phyloP scores from a whole-genome alignment of 2,113 vertebrate genomes.

The Aptenodytes forsteri region DNA sequence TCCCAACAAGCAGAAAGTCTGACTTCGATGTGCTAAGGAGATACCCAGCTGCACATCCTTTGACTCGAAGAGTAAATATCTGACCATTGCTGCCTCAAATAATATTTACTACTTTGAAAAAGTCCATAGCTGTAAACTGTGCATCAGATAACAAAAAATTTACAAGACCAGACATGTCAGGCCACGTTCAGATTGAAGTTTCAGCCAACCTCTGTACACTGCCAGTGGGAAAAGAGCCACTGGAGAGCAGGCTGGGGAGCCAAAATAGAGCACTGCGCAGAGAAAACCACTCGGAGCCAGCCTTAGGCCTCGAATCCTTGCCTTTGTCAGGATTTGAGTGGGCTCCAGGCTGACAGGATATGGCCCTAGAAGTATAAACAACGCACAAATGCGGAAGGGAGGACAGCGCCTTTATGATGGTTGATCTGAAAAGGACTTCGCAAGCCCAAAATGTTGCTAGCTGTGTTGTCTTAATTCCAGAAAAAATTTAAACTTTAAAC shows the following conservation, averaged over 20 bases:
- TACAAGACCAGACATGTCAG: not conserved
- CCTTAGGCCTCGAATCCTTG: not conserved
- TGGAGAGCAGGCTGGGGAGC: not conserved
- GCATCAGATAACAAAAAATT: conserved; percentile 11
- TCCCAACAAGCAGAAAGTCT: not conserved
- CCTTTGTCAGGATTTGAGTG: not conserved
- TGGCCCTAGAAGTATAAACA: not conserved
- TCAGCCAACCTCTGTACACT: not conserved
- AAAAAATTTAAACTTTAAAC: not conserved
- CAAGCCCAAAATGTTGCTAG: not conserved
- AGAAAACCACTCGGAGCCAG: not conserved
- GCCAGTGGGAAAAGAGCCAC: not conserved
- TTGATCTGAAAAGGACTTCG: conserved; percentile 9
- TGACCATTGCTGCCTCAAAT: not conserved
- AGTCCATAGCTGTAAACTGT: not conserved
- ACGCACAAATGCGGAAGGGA: not conserved
- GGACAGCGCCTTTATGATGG: not conserved
- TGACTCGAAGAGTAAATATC: conserved; percentile 10
- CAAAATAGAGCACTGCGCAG: not conserved
- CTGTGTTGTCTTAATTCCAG: conserved; percentile 26
- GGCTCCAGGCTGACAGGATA: not conserved
- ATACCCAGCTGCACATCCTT: not conserved
- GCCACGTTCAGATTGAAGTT: not conserved
- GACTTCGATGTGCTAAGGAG: not conserved
- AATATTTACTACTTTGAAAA: conserved; percentile 36